A percentile compares a stretch with the other conserved stretches of the same genome.
Evolutionary conservation across 30 jellyfish, hydroid and myxozoan genomes (phyloP).

Genomic region (Haliclystus octoradiatus): DNA sequence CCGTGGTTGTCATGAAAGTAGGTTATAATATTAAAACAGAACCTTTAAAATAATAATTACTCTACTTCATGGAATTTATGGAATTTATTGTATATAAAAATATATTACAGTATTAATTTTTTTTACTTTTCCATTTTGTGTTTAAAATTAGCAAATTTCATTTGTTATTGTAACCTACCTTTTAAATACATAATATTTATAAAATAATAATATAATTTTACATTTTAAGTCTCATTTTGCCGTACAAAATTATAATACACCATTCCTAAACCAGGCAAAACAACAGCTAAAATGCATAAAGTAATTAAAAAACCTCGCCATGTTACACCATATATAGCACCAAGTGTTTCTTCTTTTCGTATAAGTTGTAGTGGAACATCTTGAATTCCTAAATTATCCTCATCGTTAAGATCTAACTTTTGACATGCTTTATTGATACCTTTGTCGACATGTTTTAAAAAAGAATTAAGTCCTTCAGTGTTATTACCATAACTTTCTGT

Average conservation of each 20-base stretch:
- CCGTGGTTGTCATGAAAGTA: no score
- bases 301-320: slow-evolving; percentile 34
- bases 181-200: no score
- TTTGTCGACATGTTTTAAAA: not conserved
- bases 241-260: slow-evolving; percentile 5
- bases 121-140: no score
- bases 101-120: no score
- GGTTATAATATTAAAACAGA: no score
- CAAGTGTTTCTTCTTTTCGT: slow-evolving; percentile 18
- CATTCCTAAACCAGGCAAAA: slow-evolving; percentile 28
- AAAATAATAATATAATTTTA: no score
- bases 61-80: no score
- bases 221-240: not conserved
- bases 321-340: slow-evolving; percentile 26
- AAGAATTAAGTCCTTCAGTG: not conserved
- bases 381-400: not conserved
- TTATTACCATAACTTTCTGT: not conserved
- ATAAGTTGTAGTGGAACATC: not conserved
- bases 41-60: no score
- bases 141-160: no score
- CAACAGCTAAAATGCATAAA: slow-evolving; percentile 34
- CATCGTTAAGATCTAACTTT: not conserved
- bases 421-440: not conserved
- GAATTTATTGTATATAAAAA: no score
- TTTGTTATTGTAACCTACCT: no score